Conservation (phyloP, 2,113 vertebrate genomes). For the Bos indicus region DNA sequence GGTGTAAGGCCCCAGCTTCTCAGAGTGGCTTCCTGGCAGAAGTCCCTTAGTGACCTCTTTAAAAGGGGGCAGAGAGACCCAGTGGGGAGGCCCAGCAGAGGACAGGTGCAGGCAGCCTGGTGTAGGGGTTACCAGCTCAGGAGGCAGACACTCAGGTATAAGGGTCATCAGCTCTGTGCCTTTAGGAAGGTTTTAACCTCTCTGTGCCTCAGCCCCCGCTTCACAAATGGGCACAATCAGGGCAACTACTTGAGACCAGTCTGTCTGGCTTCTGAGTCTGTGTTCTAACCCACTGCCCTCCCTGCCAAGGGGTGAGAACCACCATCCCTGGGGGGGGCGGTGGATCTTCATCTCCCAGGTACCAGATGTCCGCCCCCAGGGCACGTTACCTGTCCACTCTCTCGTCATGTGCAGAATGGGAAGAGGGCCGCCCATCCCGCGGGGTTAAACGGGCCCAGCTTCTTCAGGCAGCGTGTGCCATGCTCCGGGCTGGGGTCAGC, state of each 20-base stretch:
- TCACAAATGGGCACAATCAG: neutral
- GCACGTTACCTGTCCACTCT: fast-evolving
- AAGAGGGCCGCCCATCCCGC: neutral
- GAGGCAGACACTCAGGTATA: neutral
- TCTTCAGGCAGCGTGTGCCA: neutral
- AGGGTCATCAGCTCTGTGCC: neutral
- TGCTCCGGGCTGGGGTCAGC: fast-evolving
- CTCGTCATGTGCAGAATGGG: neutral
- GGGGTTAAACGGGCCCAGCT: neutral
- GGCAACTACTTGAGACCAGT: neutral
- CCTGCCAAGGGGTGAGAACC: neutral
- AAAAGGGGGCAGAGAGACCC: neutral
- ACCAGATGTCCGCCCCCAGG: no score
- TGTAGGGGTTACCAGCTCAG: fast-evolving
- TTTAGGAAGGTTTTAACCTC: neutral
- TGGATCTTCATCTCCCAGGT: neutral
- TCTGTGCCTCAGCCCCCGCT: neutral
- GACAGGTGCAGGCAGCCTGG: neutral
- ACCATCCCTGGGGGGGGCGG: no score
- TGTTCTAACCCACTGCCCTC: neutral
- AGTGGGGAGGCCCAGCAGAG: neutral
- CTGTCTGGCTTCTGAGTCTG: neutral
- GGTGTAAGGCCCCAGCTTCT: neutral
- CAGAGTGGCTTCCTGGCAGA: neutral
- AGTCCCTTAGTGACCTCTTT: neutral